phyloP scores from a whole-genome alignment of 2,888 invertebrate genomes.

The Meliscaeva auricollis region DNA sequence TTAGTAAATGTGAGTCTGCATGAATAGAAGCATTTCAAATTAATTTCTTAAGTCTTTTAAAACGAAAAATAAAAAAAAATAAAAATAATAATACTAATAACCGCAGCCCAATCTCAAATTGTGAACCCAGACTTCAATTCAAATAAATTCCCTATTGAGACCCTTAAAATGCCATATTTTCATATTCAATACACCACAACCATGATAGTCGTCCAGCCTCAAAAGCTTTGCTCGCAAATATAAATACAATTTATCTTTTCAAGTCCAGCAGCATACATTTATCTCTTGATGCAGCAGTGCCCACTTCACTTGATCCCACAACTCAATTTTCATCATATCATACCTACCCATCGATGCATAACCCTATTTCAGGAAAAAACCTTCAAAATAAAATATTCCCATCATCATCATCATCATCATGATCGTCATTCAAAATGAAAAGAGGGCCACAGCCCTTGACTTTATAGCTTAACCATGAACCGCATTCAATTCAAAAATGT shows the following conservation, averaged over 20 bases:
- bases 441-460: slow-evolving; percentile 50
- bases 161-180: too few relatives aligned
- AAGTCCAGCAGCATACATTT: slow-evolving; percentile 21
- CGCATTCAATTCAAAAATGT: slow-evolving; percentile 25
- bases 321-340: slow-evolving; percentile 25
- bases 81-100: too few relatives aligned
- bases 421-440: slow-evolving; percentile 31
- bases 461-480: slow-evolving; percentile 48
- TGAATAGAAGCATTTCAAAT: too few relatives aligned
- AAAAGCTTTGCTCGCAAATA: not conserved
- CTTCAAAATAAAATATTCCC: not conserved
- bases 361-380: slow-evolving; percentile 11
- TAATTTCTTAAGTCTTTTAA: too few relatives aligned
- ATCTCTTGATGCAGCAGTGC: not conserved
- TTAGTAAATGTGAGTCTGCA: too few relatives aligned
- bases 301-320: slow-evolving; percentile 13
- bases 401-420: not conserved
- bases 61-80: too few relatives aligned
- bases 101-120: too few relatives aligned
- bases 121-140: too few relatives aligned
- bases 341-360: slow-evolving; percentile 20
- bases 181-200: not conserved
- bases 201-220: slow-evolving; percentile 6
- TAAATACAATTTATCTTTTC: slow-evolving; percentile 21
- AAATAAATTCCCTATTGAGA: too few relatives aligned